Conservation (phyloP, 2,888 invertebrate species). For the Argyra leucocephala region DNA sequence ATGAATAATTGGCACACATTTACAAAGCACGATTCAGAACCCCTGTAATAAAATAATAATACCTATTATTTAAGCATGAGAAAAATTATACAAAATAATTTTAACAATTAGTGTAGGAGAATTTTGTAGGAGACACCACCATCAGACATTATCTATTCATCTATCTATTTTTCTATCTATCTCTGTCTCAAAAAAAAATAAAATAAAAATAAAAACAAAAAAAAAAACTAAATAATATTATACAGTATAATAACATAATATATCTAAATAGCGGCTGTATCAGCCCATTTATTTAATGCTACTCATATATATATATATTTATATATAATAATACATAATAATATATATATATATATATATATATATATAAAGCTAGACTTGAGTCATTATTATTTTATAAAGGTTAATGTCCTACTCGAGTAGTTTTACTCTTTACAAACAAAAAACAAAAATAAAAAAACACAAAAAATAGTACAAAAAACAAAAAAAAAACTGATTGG, state of each 20-base stretch:
- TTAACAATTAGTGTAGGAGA: neutral
- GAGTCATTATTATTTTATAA: neutral
- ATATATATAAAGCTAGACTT: neutral
- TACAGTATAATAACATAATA: neutral
- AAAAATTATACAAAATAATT: too few relatives aligned
- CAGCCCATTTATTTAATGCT: neutral
- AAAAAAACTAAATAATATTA: neutral
- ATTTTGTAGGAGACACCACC: neutral
- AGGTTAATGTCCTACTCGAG: slow-evolving; percentile 2
- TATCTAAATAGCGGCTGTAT: neutral
- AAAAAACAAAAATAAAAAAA: neutral
- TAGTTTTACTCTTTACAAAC: neutral
- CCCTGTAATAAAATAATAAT: too few relatives aligned
- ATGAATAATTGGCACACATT: too few relatives aligned
- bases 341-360: neutral
- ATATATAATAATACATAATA: neutral
- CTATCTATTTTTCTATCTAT: neutral
- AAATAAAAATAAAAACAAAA: too few relatives aligned
- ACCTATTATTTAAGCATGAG: too few relatives aligned
- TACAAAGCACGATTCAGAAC: too few relatives aligned
- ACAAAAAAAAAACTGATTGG: neutral
- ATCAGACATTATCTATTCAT: neutral
- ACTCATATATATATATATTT: neutral
- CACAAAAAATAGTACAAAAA: neutral
- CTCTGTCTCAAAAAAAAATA: neutral